Conservation (phyloP, 2,888 invertebrate species). For the Fissipunctia ypsillon region DNA sequence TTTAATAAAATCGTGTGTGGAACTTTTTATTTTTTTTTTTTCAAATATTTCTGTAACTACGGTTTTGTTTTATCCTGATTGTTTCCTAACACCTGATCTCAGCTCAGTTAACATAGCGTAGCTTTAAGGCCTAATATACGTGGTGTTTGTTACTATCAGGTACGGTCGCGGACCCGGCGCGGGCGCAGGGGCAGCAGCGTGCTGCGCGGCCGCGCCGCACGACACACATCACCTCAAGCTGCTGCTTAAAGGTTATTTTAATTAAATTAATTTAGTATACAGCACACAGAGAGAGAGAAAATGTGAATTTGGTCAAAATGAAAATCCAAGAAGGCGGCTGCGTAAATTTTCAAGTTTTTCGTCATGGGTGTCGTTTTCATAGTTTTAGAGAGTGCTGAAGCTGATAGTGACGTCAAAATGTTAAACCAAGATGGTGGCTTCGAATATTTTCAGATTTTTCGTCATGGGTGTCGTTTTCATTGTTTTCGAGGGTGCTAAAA, state of each 20-base stretch:
- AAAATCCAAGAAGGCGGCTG: no score
- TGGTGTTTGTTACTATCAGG: constrained; percentile 62
- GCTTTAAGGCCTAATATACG: background rate
- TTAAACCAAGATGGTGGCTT: no score
- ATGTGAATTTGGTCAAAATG: no score
- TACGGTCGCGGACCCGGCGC: constrained; percentile 67
- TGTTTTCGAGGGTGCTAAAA: no score
- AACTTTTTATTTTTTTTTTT: background rate
- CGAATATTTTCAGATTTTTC: no score
- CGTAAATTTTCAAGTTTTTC: no score
- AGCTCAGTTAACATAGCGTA: no score
- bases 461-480: no score
- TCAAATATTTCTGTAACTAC: background rate
- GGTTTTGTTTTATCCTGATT: background rate
- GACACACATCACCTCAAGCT: constrained; percentile 70
- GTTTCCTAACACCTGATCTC: background rate
- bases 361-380: no score
- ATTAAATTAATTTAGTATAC: background rate
- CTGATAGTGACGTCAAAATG: no score
- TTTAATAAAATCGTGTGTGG: background rate
- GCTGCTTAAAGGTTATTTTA: constrained; percentile 75
- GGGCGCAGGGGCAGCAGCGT: constrained; percentile 49
- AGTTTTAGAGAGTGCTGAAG: no score
- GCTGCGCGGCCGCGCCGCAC: constrained; percentile 69
- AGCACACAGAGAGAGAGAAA: no score